Percentiles rank a stretch among this genome's conserved stretches.
Evolutionary conservation across 2,797 vertebrate species (phyloP).

Genomic region (Clamator glandarius): DNA sequence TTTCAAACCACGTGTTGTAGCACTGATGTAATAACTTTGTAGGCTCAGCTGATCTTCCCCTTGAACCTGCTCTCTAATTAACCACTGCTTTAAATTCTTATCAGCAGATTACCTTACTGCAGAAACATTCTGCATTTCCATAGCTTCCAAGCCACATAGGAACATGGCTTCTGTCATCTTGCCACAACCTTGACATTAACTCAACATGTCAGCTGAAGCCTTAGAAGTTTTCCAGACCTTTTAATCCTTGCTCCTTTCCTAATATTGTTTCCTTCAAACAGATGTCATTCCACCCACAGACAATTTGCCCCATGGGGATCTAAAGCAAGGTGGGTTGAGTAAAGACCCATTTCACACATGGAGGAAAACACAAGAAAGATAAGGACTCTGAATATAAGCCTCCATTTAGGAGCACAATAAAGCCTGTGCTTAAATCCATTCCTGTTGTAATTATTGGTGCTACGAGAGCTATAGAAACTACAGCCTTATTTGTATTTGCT

Average conservation of each 20-base stretch:
- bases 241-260: conserved; percentile 30
- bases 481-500: background rate
- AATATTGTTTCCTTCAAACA: background rate
- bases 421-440: background rate
- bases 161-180: conserved; percentile 1
- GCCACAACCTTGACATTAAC: background rate
- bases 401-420: conserved; percentile 13
- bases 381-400: background rate
- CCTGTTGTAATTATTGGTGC: background rate
- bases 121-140: conserved; percentile 43
- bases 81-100: conserved; percentile 47
- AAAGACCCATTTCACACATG: conserved; percentile 25
- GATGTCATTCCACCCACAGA: background rate
- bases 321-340: background rate
- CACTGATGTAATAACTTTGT: background rate
- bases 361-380: conserved; percentile 15
- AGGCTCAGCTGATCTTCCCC: conserved; percentile 14
- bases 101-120: conserved; percentile 43
- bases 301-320: background rate
- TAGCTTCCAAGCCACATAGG: conserved; percentile 8
- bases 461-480: background rate
- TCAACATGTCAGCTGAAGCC: conserved; percentile 7
- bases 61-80: conserved; percentile 56
- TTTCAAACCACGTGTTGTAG: background rate
- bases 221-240: conserved; percentile 51